Base-by-base conservation (phyloP, 2,797 vertebrate species). In the Sciurus vulgaris region DNA sequence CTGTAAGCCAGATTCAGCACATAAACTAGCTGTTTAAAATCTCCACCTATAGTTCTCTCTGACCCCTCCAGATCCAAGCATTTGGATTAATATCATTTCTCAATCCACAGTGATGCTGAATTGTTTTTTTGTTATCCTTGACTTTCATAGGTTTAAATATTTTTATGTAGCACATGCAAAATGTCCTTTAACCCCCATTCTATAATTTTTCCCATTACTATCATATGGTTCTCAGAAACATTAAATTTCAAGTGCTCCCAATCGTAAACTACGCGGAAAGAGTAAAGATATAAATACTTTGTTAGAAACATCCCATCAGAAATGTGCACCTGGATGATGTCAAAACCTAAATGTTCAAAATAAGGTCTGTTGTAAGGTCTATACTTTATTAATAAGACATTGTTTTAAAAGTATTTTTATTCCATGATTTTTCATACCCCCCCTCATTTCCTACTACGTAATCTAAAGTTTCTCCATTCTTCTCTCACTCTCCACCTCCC, bases 331-430 rank as follows among this genome's bases (percentile, higher is more conserved):
- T 89, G 69, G 33, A 88, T 63, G 7, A 79, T 67, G 3, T 87
- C 72, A 91, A 89, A 56, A 8, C 30, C 24, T 26, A 91, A 93
- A 91, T 91, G 18, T 14, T 78, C 54, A 93, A 82, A 93, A 89
- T 59, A 72, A n/a, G n/a, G n/a, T 26, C 61, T 82, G 15, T 76
- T 83, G 44, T 82, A 74, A 91, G 24, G 54, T 93, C 38, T 72
- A 47, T 1, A 83, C 35, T 69, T 88, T 54, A 85, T 84, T 54
- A 76, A 54, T 54, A 89, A 93, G 8, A 86, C 35, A 89, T 49
- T 54, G 51, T 33, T n/a, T 86, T 83, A 78, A 94, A 67, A 77
- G 2, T 69, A 3, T 11, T 79, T 92, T 85, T 26, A 38, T 38
- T 38, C 38, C 38, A 38, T 38, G 38, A 38, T 38, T 38, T 38